Conservation (phyloP, 2,797 vertebrate genomes). For the Orientallactaga sibirica region DNA sequence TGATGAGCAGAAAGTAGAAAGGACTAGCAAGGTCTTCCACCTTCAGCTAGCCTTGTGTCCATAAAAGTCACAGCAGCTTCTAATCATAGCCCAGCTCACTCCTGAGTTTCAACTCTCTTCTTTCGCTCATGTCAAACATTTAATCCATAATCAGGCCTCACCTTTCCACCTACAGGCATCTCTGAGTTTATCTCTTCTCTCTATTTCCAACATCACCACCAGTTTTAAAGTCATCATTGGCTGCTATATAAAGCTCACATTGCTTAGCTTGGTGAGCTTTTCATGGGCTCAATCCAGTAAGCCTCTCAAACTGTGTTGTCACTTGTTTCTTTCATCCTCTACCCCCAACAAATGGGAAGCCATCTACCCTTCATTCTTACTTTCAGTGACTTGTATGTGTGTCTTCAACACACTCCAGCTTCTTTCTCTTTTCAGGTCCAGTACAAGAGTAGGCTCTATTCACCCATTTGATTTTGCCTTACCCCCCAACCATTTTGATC, state of each 20-base stretch:
- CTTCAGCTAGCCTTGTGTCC: not conserved
- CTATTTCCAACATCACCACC: not conserved
- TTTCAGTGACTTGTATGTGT: constrained; percentile 13
- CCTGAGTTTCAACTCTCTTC: not conserved
- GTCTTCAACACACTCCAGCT: not conserved
- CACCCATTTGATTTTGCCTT: not conserved
- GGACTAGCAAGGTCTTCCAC: not conserved
- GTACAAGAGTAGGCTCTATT: not conserved
- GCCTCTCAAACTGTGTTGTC: not conserved
- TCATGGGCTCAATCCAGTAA: not conserved
- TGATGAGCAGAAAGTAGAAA: constrained; percentile 3
- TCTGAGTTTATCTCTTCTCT: not conserved
- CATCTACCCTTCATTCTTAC: not conserved
- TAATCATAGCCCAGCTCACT: not conserved
- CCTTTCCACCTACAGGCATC: not conserved
- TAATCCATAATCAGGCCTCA: not conserved
- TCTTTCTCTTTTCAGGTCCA: not conserved
- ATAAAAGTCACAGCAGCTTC: not conserved
- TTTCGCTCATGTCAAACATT: not conserved
- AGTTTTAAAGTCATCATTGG: not conserved
- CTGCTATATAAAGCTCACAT: not conserved
- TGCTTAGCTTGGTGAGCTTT: not conserved
- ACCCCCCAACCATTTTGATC: not conserved
- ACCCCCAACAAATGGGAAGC: not conserved
- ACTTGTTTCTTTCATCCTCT: not conserved